phyloP scores from a whole-genome alignment of 2,113 vertebrate genomes.

The Petrocephalus microphthalmus region DNA sequence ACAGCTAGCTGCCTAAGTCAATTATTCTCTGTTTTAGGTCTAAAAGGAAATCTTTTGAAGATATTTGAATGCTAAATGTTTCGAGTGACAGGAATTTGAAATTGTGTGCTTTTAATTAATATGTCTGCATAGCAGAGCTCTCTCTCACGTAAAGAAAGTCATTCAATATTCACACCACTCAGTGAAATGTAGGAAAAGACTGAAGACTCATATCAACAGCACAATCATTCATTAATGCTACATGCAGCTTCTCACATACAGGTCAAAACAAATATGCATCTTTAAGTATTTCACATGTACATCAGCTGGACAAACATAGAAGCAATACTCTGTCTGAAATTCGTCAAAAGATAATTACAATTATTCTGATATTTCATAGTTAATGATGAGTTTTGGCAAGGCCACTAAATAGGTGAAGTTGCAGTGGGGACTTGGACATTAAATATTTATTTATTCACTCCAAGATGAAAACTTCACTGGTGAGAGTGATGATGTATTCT shows the following conservation, averaged over 20 bases:
- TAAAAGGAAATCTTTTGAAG: conserved; percentile 10
- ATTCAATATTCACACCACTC: conserved; percentile 2
- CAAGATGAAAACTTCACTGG: conserved; percentile 18
- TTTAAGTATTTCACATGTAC: neutral
- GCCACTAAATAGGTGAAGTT: conserved; percentile 14
- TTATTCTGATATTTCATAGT: neutral
- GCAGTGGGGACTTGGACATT: conserved; percentile 4
- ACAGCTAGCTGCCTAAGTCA: neutral
- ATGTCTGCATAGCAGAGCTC: neutral
- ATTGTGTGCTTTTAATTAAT: neutral
- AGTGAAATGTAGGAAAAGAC: neutral
- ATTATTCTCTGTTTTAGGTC: neutral
- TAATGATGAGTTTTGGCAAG: conserved; percentile 1
- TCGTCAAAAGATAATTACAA: neutral
- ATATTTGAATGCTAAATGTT: neutral
- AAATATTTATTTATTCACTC: conserved; percentile 26
- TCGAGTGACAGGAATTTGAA: neutral
- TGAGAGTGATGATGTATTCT: conserved; percentile 14
- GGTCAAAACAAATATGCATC: neutral
- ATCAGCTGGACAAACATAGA: neutral
- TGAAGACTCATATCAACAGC: neutral
- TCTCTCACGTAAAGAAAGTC: neutral
- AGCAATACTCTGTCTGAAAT: neutral
- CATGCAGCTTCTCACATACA: too few relatives aligned
- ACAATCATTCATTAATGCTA: neutral